phyloP scores from a whole-genome alignment of 2,797 vertebrate genomes.

The Sylvilagus floridanus region DNA sequence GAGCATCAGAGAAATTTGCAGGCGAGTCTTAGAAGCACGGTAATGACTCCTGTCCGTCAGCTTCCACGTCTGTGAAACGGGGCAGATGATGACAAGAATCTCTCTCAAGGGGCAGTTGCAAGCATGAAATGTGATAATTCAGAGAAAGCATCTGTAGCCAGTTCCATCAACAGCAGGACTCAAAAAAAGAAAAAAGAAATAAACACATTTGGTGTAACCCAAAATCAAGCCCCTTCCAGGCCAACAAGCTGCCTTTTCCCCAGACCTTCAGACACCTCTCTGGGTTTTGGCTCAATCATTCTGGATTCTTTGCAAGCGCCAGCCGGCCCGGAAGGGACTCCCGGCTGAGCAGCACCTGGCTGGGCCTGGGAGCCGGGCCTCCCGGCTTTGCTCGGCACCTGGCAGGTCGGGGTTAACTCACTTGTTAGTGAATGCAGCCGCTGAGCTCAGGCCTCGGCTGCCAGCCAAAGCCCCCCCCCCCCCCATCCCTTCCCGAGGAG shows the following conservation, averaged over 20 bases:
- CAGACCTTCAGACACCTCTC: neutral
- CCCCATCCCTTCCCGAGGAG: constrained; percentile 36
- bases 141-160: neutral
- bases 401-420: constrained; percentile 66
- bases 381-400: constrained; percentile 6
- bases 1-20: neutral
- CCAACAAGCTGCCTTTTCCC: constrained; percentile 10
- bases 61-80: neutral
- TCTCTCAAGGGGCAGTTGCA: neutral
- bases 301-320: neutral
- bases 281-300: neutral
- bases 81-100: neutral
- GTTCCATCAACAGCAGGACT: neutral
- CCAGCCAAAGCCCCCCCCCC: constrained; percentile 36
- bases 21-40: neutral
- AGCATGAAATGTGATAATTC: neutral
- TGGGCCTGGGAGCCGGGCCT: neutral
- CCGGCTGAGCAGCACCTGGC: constrained; percentile 52
- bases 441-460: constrained; percentile 42
- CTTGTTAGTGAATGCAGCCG: constrained; percentile 66
- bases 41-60: neutral
- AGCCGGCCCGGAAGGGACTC: neutral
- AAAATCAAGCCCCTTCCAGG: neutral
- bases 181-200: neutral
- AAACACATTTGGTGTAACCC: neutral